These are phyloP conservation scores for Tethea ocularis DNA, from an alignment of 2,888 invertebrate species.

Conservation along the genomic window DNA sequence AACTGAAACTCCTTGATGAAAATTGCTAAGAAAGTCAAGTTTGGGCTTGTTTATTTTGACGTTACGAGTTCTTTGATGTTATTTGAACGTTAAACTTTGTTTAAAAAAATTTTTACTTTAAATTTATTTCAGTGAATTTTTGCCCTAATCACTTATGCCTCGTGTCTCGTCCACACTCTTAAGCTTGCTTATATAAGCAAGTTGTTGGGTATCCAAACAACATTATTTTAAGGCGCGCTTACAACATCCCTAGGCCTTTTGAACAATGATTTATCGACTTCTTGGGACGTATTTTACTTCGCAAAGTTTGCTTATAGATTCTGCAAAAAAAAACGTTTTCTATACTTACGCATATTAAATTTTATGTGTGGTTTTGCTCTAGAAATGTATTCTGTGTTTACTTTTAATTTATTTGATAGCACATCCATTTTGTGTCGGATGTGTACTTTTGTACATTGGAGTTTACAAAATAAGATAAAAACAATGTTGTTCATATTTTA, in stretches of 20 bases:
- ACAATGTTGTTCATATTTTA: too few species aligned
- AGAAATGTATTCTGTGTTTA: neutral
- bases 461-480: too few species aligned
- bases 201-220: constrained; percentile 28
- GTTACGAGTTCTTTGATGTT: too few species aligned
- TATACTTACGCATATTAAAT: constrained; percentile 35
- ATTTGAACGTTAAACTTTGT: too few species aligned
- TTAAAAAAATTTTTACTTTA: too few species aligned
- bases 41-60: too few species aligned
- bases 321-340: constrained; percentile 41
- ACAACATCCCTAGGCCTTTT: constrained; percentile 50
- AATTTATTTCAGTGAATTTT: too few species aligned
- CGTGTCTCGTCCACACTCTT: constrained; percentile 24
- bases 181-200: constrained; percentile 31
- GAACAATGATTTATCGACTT: constrained; percentile 72
- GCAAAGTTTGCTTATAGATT: constrained; percentile 41
- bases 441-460: too few species aligned
- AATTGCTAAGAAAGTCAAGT: too few species aligned
- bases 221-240: constrained; percentile 63
- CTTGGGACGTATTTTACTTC: constrained; percentile 58
- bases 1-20: too few species aligned
- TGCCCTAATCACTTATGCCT: neutral
- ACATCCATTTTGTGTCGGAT: too few species aligned
- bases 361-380: constrained; percentile 15
- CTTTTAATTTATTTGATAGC: constrained; percentile 6